A percentile compares a stretch with the other conserved stretches of the same genome.
Conservation (phyloP, 2,113 vertebrate genomes). For the Gracilinanus agilis region DNA sequence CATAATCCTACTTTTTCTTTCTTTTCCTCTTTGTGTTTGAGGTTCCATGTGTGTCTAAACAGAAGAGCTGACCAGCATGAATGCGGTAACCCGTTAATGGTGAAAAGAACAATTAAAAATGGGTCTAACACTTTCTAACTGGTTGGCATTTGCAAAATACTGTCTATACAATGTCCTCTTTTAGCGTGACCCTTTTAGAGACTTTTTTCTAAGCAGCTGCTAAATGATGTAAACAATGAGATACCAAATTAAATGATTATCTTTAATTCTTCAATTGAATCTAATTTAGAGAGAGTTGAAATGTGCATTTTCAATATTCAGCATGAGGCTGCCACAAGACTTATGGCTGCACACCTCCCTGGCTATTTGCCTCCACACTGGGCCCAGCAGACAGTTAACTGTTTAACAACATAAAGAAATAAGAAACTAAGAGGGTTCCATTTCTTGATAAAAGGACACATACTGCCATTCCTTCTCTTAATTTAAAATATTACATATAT, state of each 20-base stretch:
- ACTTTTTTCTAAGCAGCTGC: constrained; percentile 1
- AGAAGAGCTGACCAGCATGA: constrained; percentile 5
- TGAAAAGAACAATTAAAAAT: constrained; percentile 34
- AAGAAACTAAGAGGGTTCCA: constrained; percentile 26
- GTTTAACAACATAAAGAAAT: not conserved
- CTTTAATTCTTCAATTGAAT: not conserved
- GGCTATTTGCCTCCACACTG: constrained; percentile 36
- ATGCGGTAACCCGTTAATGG: not conserved
- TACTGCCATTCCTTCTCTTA: constrained; percentile 28
- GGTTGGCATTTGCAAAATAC: constrained; percentile 4
- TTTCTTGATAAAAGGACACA: constrained; percentile 25
- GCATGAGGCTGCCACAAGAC: not conserved
- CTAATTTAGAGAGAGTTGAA: constrained; percentile 53
- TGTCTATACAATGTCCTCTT: constrained; percentile 2
- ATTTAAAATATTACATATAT: not conserved
- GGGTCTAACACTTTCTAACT: not conserved
- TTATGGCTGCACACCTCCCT: not conserved
- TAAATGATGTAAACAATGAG: constrained; percentile 44
- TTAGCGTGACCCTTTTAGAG: not conserved
- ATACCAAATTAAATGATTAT: constrained; percentile 47
- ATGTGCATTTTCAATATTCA: constrained; percentile 9
- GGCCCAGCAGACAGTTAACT: not conserved
- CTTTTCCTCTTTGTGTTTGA: no score
- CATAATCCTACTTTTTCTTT: no score
- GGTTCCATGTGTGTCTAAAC: not conserved